phyloP scores from a whole-genome alignment of 2,113 vertebrate species.

The Rhombomys opimus region DNA sequence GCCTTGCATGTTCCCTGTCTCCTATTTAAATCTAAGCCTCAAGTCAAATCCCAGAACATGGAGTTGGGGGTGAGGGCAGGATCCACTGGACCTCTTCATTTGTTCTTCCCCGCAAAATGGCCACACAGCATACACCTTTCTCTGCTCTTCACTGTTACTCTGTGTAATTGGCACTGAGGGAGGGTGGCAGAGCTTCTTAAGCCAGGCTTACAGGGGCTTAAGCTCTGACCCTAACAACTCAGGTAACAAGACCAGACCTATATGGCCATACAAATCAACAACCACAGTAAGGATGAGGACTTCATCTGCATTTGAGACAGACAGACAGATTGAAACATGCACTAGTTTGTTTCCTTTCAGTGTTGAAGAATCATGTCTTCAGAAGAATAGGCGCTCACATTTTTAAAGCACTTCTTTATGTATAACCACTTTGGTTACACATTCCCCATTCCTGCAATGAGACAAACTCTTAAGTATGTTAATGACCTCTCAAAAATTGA shows the following conservation, averaged over 20 bases:
- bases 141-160: background rate
- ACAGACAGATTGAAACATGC: background rate
- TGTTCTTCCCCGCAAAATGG: background rate
- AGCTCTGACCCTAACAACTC: background rate
- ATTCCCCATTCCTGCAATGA: background rate
- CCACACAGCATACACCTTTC: background rate
- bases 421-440: background rate
- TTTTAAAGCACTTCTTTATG: background rate
- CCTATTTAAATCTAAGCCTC: background rate
- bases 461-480: background rate
- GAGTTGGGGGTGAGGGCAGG: background rate
- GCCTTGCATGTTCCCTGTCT: accelerated
- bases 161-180: background rate
- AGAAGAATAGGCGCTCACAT: background rate
- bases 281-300: background rate
- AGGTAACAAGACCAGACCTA: background rate
- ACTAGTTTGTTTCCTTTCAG: background rate
- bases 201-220: background rate
- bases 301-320: background rate
- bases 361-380: background rate
- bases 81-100: background rate
- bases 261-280: background rate
- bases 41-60: background rate
- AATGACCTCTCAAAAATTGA: background rate
- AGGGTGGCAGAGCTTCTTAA: background rate